Conservation (phyloP, 2,888 invertebrate genomes). For the Xanthorhoe spadicearia region DNA sequence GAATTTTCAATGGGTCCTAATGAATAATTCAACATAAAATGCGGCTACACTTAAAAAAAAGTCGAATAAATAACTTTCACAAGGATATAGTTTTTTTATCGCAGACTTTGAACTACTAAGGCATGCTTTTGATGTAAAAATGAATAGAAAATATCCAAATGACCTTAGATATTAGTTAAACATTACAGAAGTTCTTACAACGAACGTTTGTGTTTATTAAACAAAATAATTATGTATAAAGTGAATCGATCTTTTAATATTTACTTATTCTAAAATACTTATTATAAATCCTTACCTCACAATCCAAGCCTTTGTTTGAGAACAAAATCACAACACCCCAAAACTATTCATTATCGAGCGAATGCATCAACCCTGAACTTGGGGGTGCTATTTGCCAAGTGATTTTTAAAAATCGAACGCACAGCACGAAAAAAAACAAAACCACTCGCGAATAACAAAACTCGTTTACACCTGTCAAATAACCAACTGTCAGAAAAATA, state of each 20-base stretch:
- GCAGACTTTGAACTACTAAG: neutral
- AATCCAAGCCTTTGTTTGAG: constrained; percentile 41
- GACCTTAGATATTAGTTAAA: constrained; percentile 13
- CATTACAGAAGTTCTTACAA: neutral
- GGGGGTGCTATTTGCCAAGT: constrained; percentile 75
- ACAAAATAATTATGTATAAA: neutral
- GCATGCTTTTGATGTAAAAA: neutral
- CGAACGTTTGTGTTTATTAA: neutral
- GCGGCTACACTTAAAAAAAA: neutral
- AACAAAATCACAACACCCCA: constrained; percentile 48
- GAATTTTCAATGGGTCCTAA: constrained; percentile 2
- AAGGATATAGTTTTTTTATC: neutral
- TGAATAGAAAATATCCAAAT: neutral
- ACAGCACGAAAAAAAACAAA: constrained; percentile 52
- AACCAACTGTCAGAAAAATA: constrained; percentile 51
- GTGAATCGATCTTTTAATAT: neutral
- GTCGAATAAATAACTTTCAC: neutral
- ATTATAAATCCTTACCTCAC: constrained; percentile 35
- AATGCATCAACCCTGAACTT: constrained; percentile 84
- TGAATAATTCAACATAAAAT: neutral
- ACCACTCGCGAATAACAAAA: constrained; percentile 48
- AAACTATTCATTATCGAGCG: constrained; percentile 76
- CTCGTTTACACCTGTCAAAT: constrained; percentile 56
- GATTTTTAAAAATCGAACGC: constrained; percentile 58
- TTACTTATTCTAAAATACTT: neutral